Conservation (phyloP, 2,797 vertebrate species). For the Sebastes matsubarae region DNA sequence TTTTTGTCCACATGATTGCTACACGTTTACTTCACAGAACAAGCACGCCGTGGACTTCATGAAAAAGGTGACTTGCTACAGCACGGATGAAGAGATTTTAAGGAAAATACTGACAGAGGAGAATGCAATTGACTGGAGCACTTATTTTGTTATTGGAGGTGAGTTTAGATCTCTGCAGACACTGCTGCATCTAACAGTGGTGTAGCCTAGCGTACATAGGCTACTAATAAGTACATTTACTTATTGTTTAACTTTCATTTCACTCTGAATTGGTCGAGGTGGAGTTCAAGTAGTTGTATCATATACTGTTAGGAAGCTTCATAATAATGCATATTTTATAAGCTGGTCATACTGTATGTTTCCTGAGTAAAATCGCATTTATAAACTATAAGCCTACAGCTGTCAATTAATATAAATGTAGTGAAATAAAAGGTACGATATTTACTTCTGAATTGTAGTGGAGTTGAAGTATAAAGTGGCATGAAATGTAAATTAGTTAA, state of each 20-base stretch:
- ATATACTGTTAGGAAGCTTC: no score
- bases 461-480: background rate
- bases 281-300: no score
- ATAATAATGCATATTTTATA: no score
- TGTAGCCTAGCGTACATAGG: background rate
- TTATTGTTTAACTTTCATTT: background rate
- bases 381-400: background rate
- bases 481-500: background rate
- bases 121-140: slow-evolving; percentile 69
- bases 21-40: slow-evolving; percentile 33
- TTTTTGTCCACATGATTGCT: rapidly evolving
- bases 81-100: slow-evolving; percentile 61
- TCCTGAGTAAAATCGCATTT: no score
- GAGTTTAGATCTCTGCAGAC: background rate
- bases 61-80: slow-evolving; percentile 48
- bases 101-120: slow-evolving; percentile 56
- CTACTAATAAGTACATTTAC: no score
- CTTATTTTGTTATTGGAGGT: slow-evolving; percentile 63
- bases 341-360: no score
- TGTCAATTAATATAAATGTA: background rate
- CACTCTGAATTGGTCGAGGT: no score
- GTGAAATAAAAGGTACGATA: background rate
- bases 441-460: background rate
- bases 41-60: background rate
- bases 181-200: background rate